A percentile compares a stretch with the other conserved stretches of the same genome.
Evolutionary conservation across 2,797 vertebrate genomes (phyloP).

Genomic region (Tragopan temminckii): DNA sequence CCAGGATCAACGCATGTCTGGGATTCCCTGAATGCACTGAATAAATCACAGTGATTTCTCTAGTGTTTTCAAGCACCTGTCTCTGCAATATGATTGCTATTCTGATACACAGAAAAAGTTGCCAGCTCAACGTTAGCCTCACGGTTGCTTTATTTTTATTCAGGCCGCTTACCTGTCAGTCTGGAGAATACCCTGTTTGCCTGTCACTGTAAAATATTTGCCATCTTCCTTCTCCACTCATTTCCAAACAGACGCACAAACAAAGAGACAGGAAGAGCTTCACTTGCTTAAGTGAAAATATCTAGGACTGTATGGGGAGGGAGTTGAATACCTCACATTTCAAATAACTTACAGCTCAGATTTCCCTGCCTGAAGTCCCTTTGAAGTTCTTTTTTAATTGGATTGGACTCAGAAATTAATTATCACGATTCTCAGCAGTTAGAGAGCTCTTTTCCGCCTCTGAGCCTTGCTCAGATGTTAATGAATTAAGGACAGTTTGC

Average conservation of each 20-base stretch:
- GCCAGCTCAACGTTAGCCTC: conserved; percentile 14
- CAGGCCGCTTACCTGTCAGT: not conserved
- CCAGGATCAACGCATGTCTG: conserved; percentile 11
- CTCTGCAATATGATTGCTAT: conserved; percentile 19
- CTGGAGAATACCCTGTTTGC: not conserved
- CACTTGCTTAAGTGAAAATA: not conserved
- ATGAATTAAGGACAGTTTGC: conserved; percentile 55
- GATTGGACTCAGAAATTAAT: conserved; percentile 59
- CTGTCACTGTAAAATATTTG: not conserved
- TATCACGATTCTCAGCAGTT: conserved; percentile 5
- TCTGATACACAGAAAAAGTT: conserved; percentile 10
- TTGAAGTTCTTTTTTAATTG: conserved; percentile 60
- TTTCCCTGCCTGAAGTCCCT: conserved; percentile 32
- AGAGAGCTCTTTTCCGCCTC: conserved; percentile 39
- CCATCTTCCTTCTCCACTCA: not conserved
- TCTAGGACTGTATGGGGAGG: not conserved
- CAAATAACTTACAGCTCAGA: not conserved
- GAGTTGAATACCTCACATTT: not conserved
- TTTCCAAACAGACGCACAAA: not conserved
- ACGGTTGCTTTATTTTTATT: fast-evolving
- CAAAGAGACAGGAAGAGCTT: not conserved
- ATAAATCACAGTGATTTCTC: conserved; percentile 55
- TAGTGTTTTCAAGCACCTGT: conserved; percentile 25
- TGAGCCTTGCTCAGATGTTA: conserved; percentile 29
- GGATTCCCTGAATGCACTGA: not conserved